Conservation (phyloP, 2,113 vertebrate genomes). For the Lucifuga dentata region DNA sequence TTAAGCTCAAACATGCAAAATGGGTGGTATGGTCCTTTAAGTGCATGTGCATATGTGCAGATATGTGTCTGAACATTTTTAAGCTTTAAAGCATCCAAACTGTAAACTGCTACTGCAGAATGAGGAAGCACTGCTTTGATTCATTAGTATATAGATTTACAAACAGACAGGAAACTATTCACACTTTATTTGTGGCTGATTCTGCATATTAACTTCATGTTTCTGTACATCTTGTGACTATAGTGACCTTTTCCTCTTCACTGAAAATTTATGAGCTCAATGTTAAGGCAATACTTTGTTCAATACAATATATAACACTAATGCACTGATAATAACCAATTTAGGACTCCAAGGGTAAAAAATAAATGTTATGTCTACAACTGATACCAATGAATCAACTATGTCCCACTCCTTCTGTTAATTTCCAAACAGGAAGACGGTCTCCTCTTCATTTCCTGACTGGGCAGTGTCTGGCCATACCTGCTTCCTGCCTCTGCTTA, state of each 20-base stretch:
- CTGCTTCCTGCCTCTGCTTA: constrained; percentile 36
- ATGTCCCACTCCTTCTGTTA: constrained; percentile 3
- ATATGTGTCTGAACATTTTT: no score
- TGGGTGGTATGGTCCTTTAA: no score
- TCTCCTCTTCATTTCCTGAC: constrained; percentile 9
- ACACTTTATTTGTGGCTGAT: no score
- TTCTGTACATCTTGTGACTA: neutral
- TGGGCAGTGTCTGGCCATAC: neutral
- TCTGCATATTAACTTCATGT: neutral
- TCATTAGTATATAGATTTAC: no score
- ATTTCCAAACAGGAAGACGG: constrained; percentile 40
- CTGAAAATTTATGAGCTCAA: neutral
- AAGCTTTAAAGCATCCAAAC: no score
- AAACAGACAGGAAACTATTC: no score
- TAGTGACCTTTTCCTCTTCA: neutral
- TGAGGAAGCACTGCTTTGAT: no score
- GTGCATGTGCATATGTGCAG: no score
- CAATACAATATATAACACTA: no score
- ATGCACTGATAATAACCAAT: neutral
- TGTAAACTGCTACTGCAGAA: no score
- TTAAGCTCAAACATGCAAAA: no score
- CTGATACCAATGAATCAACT: neutral
- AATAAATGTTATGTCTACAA: constrained; percentile 18
- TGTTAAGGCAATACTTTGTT: neutral
- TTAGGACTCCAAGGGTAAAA: neutral